Conservation (phyloP, 2,797 vertebrate species). For the Monodelphis domestica region DNA sequence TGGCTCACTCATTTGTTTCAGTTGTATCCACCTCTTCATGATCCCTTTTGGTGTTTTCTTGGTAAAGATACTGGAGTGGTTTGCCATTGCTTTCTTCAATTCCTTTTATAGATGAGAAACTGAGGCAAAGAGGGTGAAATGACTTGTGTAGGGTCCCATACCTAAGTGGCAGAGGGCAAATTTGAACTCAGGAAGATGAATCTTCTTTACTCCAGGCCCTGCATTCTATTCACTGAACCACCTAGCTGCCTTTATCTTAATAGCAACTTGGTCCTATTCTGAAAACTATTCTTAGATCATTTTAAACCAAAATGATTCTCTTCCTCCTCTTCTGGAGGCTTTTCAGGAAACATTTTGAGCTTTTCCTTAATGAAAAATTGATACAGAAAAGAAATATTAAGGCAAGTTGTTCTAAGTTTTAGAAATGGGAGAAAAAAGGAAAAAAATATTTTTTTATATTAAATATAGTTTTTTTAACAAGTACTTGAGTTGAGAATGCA, state of each 20-base stretch:
- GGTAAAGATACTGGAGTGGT: too few species aligned
- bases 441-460: neutral
- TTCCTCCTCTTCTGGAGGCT: neutral
- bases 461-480: neutral
- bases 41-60: neutral
- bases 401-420: neutral
- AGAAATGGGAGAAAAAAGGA: constrained; percentile 1
- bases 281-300: neutral
- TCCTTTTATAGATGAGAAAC: too few species aligned
- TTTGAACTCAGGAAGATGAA: too few species aligned
- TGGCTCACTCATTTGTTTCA: too few species aligned
- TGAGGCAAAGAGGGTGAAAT: too few species aligned
- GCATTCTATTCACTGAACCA: too few species aligned
- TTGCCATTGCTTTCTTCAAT: too few species aligned
- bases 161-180: too few species aligned
- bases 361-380: neutral
- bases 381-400: neutral
- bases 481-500: neutral
- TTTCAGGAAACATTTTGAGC: constrained; percentile 31
- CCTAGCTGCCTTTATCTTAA: too few species aligned
- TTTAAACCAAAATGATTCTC: neutral
- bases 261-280: neutral
- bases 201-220: too few species aligned
- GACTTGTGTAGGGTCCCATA: too few species aligned
- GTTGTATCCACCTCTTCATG: too few species aligned